Evolutionary conservation across 2,888 invertebrate genomes (phyloP).

Genomic region (Oxytorus armatus): DNA sequence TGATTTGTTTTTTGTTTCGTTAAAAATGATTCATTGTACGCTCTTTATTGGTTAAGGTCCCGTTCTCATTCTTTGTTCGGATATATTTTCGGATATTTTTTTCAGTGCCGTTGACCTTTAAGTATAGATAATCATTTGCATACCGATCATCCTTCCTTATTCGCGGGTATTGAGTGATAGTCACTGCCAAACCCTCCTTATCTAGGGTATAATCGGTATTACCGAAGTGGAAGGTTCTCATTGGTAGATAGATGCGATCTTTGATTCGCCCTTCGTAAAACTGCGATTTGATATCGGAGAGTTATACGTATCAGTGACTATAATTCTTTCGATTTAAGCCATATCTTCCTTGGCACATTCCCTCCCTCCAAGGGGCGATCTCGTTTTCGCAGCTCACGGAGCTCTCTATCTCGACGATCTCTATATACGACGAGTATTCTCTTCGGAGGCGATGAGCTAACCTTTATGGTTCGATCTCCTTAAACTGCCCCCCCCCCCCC

Average conservation of each 20-base stretch:
- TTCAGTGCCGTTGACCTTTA: too few species aligned
- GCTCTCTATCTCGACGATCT: constrained; percentile 38
- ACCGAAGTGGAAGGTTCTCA: constrained; percentile 39
- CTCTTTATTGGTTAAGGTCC: neutral
- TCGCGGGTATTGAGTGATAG: neutral
- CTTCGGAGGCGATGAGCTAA: constrained; percentile 24
- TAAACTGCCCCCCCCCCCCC: too few species aligned
- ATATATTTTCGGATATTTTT: neutral
- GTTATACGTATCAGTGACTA: constrained; percentile 29
- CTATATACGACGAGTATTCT: constrained; percentile 50
- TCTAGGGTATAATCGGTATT: neutral
- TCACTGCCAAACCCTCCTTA: constrained; percentile 1
- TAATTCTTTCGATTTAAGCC: constrained; percentile 52
- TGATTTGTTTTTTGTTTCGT: neutral
- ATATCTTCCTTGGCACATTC: constrained; percentile 48
- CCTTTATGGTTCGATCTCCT: constrained; percentile 46
- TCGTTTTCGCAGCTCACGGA: constrained; percentile 36
- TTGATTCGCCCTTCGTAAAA: constrained; percentile 42
- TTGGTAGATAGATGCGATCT: constrained; percentile 32
- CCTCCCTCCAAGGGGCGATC: constrained; percentile 7
- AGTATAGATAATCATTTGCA: constrained; percentile 8
- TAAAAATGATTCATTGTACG: neutral
- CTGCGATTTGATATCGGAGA: constrained; percentile 21
- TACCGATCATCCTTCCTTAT: neutral
- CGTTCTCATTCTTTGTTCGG: too few species aligned